A percentile compares a stretch with the other conserved stretches of the same genome.
phyloP scores from a whole-genome alignment of 2,797 vertebrate genomes.

The Xiphophorus birchmanni region DNA sequence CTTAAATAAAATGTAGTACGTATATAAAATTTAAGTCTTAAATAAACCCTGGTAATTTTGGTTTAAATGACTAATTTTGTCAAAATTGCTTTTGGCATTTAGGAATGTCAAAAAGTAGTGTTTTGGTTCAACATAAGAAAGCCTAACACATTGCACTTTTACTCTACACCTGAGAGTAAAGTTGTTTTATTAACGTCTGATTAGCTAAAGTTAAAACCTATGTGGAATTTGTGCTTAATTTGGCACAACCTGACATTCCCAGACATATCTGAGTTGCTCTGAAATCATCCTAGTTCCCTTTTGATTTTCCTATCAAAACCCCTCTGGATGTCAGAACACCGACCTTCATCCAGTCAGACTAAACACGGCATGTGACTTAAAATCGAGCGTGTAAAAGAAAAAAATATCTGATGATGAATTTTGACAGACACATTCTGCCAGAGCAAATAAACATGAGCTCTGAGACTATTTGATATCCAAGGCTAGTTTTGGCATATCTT shows the following conservation, averaged over 20 bases:
- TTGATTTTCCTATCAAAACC: neutral
- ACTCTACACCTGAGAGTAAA: neutral
- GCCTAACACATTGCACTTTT: neutral
- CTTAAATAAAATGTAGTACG: too few species aligned
- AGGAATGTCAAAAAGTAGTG: neutral
- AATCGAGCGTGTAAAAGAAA: neutral
- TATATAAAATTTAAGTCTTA: too few species aligned
- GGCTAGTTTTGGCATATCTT: neutral
- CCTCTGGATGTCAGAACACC: neutral
- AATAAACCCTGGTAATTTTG: neutral
- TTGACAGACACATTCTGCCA: slow-evolving; percentile 1
- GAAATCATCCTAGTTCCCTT: neutral
- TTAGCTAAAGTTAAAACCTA: neutral
- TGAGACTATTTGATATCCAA: neutral
- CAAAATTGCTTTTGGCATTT: neutral
- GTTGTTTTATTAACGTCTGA: neutral
- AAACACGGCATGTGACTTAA: neutral
- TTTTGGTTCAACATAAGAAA: neutral
- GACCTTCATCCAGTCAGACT: neutral
- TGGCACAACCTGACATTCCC: neutral
- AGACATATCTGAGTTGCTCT: neutral
- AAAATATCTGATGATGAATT: neutral
- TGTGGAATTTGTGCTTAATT: neutral
- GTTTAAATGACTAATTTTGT: neutral
- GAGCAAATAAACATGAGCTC: slow-evolving; percentile 1